Evolutionary conservation across 1,140 invertebrate genomes (phyloP), one percentile per base, ranked within the genome.

Genomic region (Drosophila santomea): DNA sequence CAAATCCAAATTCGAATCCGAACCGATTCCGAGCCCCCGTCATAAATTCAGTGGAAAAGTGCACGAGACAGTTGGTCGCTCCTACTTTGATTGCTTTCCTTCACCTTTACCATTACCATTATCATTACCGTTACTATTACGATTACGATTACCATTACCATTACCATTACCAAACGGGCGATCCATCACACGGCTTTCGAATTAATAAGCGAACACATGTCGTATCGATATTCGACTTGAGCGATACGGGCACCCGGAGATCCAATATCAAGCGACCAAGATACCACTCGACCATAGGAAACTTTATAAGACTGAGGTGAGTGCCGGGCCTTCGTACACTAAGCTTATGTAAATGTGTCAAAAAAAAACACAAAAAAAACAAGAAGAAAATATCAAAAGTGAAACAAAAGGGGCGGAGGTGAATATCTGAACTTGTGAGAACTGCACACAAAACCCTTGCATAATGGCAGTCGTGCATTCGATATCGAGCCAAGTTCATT

Each of bases 261-360:
- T 67, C 47, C 36, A 76, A 64, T 63, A 77, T 56, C 68, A 80
- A 63, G 75, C 69, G 72, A 20, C 20, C 20, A 20, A 20, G 20
- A 72, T 78, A 78, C 76, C 61, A 67, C 62, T 73, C 67, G 74
- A 73, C 64, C 74, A 81, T 91, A 84, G 84, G 84, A 91, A 91
- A 91, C 89, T 91, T 88, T 85, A 89, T 82, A 91, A 91, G 89
- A 91, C 89, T 91, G 89, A 91, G 89, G 89, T 91, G 89, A 91
- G 89, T 76, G 43, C 36, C 61, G 59, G 14, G 43, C 52, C 52
- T 28, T 60, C 32, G 28, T 36, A 38, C 69, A 35, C 52, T 88
- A 85, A 85, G 82, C 82, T 86, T 86, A 86, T 82, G 83, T 86
- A 82, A 88, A 84, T 85, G 61, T 79, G 47, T 57, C 43, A 50